Evolutionary conservation across 2,888 invertebrate genomes (phyloP).

Genomic region (Heliconius cydno): DNA sequence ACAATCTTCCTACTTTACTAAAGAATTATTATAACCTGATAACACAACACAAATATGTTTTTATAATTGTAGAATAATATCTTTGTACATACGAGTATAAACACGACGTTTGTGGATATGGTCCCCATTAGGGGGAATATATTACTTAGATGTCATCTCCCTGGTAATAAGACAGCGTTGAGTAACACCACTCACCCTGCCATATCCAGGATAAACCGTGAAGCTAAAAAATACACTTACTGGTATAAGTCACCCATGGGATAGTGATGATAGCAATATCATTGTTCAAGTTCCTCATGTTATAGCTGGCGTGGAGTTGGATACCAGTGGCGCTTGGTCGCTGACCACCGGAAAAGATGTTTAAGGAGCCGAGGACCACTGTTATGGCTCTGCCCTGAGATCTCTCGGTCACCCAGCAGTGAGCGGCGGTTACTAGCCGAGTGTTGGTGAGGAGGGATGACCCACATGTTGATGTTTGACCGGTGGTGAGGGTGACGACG

Average conservation of each 20-base stretch:
- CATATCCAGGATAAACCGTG: background rate
- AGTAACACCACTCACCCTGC: background rate
- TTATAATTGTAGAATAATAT: background rate
- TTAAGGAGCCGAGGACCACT: slow-evolving; percentile 56
- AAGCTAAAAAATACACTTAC: slow-evolving; percentile 34
- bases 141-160: too few relatives aligned
- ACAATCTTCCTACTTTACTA: background rate
- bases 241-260: slow-evolving; percentile 26
- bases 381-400: slow-evolving; percentile 55
- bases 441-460: slow-evolving; percentile 59
- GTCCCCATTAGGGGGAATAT: too few relatives aligned
- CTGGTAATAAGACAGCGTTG: too few relatives aligned
- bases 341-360: slow-evolving; percentile 54
- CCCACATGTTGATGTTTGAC: slow-evolving; percentile 55
- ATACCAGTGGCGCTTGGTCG: slow-evolving; percentile 51
- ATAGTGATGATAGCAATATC: slow-evolving; percentile 40
- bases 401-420: slow-evolving; percentile 58
- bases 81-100: too few relatives aligned
- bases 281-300: slow-evolving; percentile 26
- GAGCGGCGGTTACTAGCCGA: slow-evolving; percentile 55
- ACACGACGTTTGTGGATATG: too few relatives aligned
- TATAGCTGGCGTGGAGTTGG: slow-evolving; percentile 52
- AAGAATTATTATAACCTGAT: background rate
- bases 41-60: background rate
- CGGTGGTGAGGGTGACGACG: slow-evolving; percentile 52